Evolutionary conservation across 2,888 invertebrate species (phyloP).

Genomic region (Augiades crinisus): DNA sequence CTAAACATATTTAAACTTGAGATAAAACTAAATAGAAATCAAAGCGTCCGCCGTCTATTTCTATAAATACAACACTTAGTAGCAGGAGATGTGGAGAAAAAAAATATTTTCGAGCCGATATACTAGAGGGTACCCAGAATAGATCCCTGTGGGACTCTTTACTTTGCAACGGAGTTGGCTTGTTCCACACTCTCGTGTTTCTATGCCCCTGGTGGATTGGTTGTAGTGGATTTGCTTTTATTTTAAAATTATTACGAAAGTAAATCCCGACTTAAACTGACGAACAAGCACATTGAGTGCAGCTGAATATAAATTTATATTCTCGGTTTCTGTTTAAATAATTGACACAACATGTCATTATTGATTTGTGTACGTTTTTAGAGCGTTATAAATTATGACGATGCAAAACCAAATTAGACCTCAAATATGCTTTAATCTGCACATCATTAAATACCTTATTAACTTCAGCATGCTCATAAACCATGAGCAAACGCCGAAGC

Average conservation of each 20-base stretch:
- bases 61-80: conserved; percentile 68
- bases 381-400: no score
- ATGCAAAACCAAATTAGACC: neutral
- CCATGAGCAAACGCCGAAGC: conserved; percentile 10
- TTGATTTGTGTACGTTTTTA: no score
- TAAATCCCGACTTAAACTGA: neutral
- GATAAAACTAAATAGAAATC: conserved; percentile 58
- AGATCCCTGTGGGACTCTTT: conserved; percentile 76
- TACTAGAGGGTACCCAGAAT: conserved; percentile 67
- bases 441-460: conserved; percentile 22
- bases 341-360: no score
- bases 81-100: conserved; percentile 34
- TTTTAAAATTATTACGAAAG: neutral
- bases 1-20: conserved; percentile 40
- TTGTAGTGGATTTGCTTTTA: neutral
- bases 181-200: conserved; percentile 50
- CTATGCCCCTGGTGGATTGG: conserved; percentile 33
- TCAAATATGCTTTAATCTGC: neutral
- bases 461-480: conserved; percentile 20
- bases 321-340: no score
- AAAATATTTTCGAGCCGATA: conserved; percentile 33
- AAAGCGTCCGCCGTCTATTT: conserved; percentile 58
- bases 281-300: neutral
- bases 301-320: no score
- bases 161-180: conserved; percentile 58